Evolutionary conservation across 1,140 invertebrate genomes (phyloP).

Genomic region (Euura lappo): DNA sequence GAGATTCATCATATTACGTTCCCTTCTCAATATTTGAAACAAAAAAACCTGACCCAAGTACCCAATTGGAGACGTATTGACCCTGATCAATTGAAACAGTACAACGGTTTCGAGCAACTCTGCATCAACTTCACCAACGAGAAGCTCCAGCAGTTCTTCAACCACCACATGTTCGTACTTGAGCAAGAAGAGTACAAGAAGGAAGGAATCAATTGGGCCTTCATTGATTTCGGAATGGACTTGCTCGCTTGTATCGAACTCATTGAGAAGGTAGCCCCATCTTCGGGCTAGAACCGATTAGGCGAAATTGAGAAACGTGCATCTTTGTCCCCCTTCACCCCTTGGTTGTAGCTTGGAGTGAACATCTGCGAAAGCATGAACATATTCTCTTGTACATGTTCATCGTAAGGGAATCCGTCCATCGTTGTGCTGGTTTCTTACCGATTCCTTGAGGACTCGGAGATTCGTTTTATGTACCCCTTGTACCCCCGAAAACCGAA

Average conservation of each 20-base stretch:
- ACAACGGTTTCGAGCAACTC: constrained; percentile 97
- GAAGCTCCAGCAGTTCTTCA: constrained; percentile 97
- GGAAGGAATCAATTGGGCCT: constrained; percentile 93
- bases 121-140: constrained; percentile 99
- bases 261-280: constrained; percentile 88
- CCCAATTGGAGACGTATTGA: too few species aligned
- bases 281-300: background rate
- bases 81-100: constrained; percentile 62
- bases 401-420: background rate
- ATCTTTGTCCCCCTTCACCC: constrained; percentile 30
- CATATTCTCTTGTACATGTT: background rate
- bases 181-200: constrained; percentile 97
- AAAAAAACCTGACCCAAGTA: too few species aligned
- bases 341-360: background rate
- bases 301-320: background rate
- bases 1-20: too few species aligned
- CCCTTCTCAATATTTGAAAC: too few species aligned
- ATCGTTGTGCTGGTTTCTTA: background rate
- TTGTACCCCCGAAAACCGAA: background rate
- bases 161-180: constrained; percentile 97
- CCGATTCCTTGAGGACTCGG: background rate
- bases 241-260: constrained; percentile 95
- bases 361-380: background rate
- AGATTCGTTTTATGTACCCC: background rate
- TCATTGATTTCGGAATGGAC: constrained; percentile 98